Evolutionary conservation across 2,113 vertebrate genomes (phyloP).

Genomic region (Atractosteus spatula): DNA sequence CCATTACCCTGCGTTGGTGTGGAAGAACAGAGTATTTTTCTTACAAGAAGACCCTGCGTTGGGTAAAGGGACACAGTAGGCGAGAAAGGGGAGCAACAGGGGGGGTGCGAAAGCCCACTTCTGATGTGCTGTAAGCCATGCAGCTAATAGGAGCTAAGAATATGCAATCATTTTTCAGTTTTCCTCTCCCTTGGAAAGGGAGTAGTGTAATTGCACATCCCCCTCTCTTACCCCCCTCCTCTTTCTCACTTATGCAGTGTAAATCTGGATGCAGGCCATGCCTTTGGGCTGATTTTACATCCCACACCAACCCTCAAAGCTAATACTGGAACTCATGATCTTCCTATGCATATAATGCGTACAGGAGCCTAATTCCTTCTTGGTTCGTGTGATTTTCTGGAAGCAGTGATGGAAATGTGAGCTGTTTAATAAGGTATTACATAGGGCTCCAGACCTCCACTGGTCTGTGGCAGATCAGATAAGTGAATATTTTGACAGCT

Average conservation of each 20-base stretch:
- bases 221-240: constrained; percentile 20
- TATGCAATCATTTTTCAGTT: constrained; percentile 23
- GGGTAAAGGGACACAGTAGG: constrained; percentile 33
- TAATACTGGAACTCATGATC: constrained; percentile 32
- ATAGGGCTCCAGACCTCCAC: background rate
- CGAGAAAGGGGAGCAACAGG: constrained; percentile 21
- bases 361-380: constrained; percentile 39
- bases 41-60: constrained; percentile 25
- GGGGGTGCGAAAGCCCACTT: background rate
- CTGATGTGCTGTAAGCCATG: constrained; percentile 1
- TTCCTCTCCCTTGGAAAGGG: constrained; percentile 13
- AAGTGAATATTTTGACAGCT: constrained; percentile 8
- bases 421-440: background rate
- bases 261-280: constrained; percentile 59
- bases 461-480: background rate
- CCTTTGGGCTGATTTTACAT: constrained; percentile 50
- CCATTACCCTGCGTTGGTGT: constrained; percentile 34
- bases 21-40: constrained; percentile 37
- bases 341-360: constrained; percentile 41
- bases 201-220: constrained; percentile 26
- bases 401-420: background rate
- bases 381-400: constrained; percentile 6
- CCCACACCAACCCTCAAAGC: constrained; percentile 30
- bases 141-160: constrained; percentile 9
- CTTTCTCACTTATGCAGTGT: constrained; percentile 37